Base-by-base conservation (phyloP, 2,888 invertebrate species). In the Gasteruption jaculator region DNA sequence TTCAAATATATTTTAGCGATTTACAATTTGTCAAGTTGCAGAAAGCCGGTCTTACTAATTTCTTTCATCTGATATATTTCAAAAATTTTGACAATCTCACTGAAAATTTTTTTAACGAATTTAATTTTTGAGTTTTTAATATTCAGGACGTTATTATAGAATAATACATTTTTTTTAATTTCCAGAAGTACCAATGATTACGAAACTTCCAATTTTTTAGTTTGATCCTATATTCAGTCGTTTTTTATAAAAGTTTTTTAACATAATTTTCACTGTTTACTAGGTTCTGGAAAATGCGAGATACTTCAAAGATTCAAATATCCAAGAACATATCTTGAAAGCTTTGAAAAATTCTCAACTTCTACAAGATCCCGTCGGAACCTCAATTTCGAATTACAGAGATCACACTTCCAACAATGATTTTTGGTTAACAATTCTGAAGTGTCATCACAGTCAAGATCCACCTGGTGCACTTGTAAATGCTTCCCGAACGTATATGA, bases 381-480 rank as follows among this genome's bases (percentile, higher is more conserved):
- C 46, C 24, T 19, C 61, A 4, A 68, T 67, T 18, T 71, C 68
- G n/a, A 69, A 63, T 27, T 57, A 60, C 8, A 60, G 59, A 14
- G 74, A 74, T 35, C 79, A 76, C 55, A 71, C 72, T 47, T 69
- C 74, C 1, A 58, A 73, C 20, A 72, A 73, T 46, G 71, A 74
- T 58, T 60, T 83, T 35, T 76, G 83, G 75, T 77, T 81, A 52
- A 78, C 78, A 43, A 75, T 82, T 38, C 76, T 83, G 11, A 76
- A 78, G 22, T 83, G 82, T 52, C 83, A 83, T 58, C 81, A 81
- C 25, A 83, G 82, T 33, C 80, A 79, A 47, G 84, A 84, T 68
- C 83, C 84, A 10, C 82, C 82, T 1, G 79, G 78, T 8, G 79
- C 82, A 7, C 63, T 85, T 19, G 60, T 83, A 11, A 75, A 76